phyloP scores from a whole-genome alignment of 2,797 vertebrate species.

The Lophotriccus pileatus region DNA sequence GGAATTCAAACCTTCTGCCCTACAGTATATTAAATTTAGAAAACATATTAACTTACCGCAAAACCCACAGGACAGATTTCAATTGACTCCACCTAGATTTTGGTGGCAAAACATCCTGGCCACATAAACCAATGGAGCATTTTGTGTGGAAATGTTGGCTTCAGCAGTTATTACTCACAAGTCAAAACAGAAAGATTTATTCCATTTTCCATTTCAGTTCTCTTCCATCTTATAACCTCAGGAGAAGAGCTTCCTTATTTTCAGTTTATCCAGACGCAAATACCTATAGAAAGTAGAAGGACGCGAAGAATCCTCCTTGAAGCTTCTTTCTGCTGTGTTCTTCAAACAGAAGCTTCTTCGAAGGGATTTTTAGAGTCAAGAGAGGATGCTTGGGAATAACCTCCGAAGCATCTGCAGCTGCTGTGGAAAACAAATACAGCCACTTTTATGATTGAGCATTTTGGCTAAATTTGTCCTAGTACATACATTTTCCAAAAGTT shows the following conservation, averaged over 20 bases:
- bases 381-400: neutral
- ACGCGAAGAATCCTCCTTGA: neutral
- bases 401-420: neutral
- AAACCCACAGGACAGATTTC: conserved; percentile 58
- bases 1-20: conserved; percentile 52
- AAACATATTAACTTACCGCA: conserved; percentile 47
- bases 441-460: neutral
- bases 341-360: neutral
- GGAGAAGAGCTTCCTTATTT: neutral
- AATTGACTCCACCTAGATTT: conserved; percentile 66
- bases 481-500: neutral
- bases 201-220: conserved; percentile 43
- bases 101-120: conserved; percentile 63
- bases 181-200: conserved; percentile 69
- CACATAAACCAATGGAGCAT: conserved; percentile 33
- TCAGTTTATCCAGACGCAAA: neutral
- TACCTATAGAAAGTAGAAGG: neutral
- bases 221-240: conserved; percentile 31
- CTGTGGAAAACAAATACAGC: neutral
- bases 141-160: conserved; percentile 35
- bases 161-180: conserved; percentile 66
- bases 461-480: neutral
- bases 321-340: neutral
- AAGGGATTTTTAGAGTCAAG: neutral
- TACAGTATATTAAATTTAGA: conserved; percentile 60